phyloP scores from a whole-genome alignment of 2,113 vertebrate species.

The Siphamia tubifer region DNA sequence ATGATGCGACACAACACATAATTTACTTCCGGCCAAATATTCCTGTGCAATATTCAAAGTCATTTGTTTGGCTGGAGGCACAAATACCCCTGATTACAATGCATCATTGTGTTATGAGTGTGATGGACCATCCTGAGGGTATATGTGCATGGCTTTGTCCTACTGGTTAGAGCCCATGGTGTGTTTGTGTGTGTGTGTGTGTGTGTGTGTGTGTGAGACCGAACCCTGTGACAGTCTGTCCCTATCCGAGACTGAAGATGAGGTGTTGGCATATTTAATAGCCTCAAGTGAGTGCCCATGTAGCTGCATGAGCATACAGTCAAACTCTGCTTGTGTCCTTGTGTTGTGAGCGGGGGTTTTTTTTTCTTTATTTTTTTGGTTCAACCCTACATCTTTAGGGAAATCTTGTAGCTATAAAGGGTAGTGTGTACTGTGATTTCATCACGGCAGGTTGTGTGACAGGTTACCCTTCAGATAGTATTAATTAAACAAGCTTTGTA shows the following conservation, averaged over 20 bases:
- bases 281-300: conserved; percentile 29
- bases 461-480: conserved; percentile 15
- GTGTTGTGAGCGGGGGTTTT: no score
- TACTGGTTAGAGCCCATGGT: conserved; percentile 28
- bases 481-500: conserved; percentile 46
- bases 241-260: conserved; percentile 37
- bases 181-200: conserved; percentile 47
- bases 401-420: not conserved
- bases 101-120: conserved; percentile 35
- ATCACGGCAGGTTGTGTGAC: conserved; percentile 8
- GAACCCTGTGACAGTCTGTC: conserved; percentile 46
- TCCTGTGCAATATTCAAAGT: conserved; percentile 26
- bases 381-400: not conserved
- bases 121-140: conserved; percentile 38
- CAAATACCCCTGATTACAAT: conserved; percentile 14
- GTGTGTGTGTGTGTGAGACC: conserved; percentile 14
- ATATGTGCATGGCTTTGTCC: conserved; percentile 27
- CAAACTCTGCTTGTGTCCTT: not conserved
- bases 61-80: conserved; percentile 19
- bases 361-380: not conserved
- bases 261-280: conserved; percentile 53
- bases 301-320: not conserved
- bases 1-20: conserved; percentile 34
- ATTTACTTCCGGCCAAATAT: conserved; percentile 31
- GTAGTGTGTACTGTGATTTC: not conserved